phyloP scores from a whole-genome alignment of 2,888 invertebrate genomes.

The Eupithecia vulgata region DNA sequence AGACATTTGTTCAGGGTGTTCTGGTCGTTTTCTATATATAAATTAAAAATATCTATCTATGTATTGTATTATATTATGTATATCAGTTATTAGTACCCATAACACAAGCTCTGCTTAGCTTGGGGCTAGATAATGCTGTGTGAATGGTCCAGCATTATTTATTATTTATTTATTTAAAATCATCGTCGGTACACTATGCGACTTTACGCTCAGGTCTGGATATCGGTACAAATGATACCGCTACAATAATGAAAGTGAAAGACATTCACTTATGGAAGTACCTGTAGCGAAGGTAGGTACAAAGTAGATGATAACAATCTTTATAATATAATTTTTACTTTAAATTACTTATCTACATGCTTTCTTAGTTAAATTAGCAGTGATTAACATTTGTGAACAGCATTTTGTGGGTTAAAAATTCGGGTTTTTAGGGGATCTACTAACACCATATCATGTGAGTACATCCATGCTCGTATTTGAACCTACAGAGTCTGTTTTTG shows the following conservation, averaged over 20 bases:
- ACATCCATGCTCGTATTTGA: too few species aligned
- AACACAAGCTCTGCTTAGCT: too few species aligned
- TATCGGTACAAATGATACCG: slow-evolving; percentile 41
- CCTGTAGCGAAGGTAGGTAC: not conserved
- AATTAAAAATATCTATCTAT: too few species aligned
- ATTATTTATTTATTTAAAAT: too few species aligned
- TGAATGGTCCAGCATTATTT: too few species aligned
- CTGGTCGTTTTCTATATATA: too few species aligned
- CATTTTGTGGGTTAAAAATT: not conserved
- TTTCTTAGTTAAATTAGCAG: slow-evolving; percentile 1
- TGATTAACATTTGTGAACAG: not conserved
- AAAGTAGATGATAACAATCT: slow-evolving; percentile 8
- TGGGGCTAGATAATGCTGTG: too few species aligned
- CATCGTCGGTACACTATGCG: not conserved
- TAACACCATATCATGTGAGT: not conserved
- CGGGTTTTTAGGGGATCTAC: not conserved
- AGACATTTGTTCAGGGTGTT: too few species aligned
- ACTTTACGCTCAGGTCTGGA: not conserved
- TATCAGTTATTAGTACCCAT: too few species aligned
- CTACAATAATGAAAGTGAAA: slow-evolving; percentile 57
- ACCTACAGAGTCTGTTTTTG: too few species aligned
- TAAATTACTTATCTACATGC: slow-evolving; percentile 3
- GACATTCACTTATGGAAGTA: slow-evolving; percentile 7
- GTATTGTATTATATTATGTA: too few species aligned
- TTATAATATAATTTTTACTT: not conserved